These are phyloP conservation scores for Rhagologus leucostigma DNA, from an alignment of 2,113 vertebrate genomes.

Conservation along the genomic window DNA sequence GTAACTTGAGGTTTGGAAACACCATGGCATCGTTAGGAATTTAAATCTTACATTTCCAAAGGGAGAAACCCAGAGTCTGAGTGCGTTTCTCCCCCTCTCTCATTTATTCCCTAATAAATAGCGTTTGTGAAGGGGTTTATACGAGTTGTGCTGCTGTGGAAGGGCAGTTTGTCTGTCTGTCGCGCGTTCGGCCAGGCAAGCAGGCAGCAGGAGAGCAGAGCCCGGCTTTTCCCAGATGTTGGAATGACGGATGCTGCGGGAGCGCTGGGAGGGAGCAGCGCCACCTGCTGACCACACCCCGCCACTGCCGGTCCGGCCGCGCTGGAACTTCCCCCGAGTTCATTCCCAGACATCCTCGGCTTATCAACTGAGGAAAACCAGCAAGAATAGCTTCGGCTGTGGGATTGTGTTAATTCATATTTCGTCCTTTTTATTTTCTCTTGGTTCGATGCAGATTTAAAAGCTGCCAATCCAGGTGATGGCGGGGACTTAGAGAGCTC, in stretches of 20 bases:
- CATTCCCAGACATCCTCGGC: neutral
- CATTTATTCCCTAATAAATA: neutral
- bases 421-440: neutral
- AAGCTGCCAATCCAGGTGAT: neutral
- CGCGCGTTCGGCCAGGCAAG: neutral
- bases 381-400: neutral
- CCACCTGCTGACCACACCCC: neutral
- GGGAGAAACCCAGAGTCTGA: neutral
- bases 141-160: rapidly evolving
- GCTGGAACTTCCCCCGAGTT: no score
- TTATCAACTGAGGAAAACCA: neutral
- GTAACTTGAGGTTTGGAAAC: neutral
- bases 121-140: neutral
- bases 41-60: neutral
- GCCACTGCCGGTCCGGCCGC: neutral
- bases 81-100: neutral
- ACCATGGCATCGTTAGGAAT: neutral
- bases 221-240: neutral
- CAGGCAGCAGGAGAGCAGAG: neutral
- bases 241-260: neutral
- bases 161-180: neutral
- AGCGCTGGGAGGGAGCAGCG: neutral
- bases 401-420: neutral
- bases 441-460: neutral
- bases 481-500: neutral